phyloP scores from a whole-genome alignment of 2,888 invertebrate genomes.

The Philaethria dido region DNA sequence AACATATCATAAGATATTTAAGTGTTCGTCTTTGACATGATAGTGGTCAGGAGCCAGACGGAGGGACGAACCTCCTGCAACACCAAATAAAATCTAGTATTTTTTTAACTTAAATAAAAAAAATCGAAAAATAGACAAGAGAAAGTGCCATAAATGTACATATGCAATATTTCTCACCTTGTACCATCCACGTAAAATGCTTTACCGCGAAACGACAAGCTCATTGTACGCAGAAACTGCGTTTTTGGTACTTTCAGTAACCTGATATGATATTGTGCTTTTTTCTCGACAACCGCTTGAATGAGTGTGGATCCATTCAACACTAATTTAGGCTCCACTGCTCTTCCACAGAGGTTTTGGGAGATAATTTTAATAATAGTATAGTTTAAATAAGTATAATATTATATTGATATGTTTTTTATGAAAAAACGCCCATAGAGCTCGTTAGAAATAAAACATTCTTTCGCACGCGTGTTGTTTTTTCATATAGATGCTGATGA shows the following conservation, averaged over 20 bases:
- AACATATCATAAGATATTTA: too few relatives aligned
- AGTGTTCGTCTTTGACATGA: too few relatives aligned
- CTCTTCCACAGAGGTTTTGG: not conserved
- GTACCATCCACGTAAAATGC: conserved; percentile 60
- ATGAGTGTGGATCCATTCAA: conserved; percentile 42
- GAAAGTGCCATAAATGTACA: too few relatives aligned
- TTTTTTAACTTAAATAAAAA: too few relatives aligned
- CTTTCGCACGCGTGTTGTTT: conserved; percentile 1
- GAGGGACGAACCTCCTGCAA: too few relatives aligned
- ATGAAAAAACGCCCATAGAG: not conserved
- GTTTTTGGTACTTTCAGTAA: conserved; percentile 54
- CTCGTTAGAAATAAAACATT: not conserved
- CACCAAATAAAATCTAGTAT: too few relatives aligned
- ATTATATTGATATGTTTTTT: not conserved
- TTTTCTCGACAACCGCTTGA: conserved; percentile 43
- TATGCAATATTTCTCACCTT: conserved; percentile 13
- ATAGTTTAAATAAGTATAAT: conserved; percentile 15
- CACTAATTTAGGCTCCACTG: conserved; percentile 34
- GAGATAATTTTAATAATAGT: conserved; percentile 19
- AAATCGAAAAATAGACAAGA: too few relatives aligned
- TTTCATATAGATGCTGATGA: not conserved
- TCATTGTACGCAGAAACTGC: conserved; percentile 53
- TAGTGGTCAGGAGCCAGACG: too few relatives aligned
- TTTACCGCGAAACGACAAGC: conserved; percentile 68
- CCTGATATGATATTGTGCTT: conserved; percentile 52